Conservation (phyloP, 1,140 invertebrate genomes). For the Macrobrachium nipponense region DNA sequence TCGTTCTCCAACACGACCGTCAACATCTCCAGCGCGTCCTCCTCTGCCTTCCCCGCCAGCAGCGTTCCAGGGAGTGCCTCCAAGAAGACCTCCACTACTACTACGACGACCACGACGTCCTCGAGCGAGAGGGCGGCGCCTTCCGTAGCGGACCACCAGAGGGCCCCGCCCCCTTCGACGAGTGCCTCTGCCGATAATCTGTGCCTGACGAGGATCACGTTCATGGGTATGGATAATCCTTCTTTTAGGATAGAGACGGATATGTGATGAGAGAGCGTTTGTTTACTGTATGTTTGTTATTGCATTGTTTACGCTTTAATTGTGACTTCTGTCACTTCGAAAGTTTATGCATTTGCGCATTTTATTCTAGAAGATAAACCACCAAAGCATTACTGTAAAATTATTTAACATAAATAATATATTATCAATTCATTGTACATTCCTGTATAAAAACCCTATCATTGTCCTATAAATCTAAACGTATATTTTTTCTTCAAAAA, state of each 20-base stretch:
- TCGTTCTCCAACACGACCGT: not conserved
- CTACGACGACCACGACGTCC: not conserved
- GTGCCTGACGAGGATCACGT: slow-evolving; percentile 49
- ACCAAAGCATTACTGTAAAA: too few species aligned
- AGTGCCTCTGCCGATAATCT: slow-evolving; percentile 33
- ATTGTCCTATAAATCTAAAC: too few species aligned
- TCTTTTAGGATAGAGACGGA: slow-evolving; percentile 54
- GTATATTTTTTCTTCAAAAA: too few species aligned
- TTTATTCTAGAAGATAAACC: too few species aligned
- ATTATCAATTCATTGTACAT: too few species aligned
- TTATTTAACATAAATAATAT: too few species aligned
- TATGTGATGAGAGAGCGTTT: not conserved
- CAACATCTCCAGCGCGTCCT: slow-evolving; percentile 11
- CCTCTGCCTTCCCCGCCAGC: not conserved
- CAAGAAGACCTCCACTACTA: not conserved
- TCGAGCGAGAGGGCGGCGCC: not conserved
- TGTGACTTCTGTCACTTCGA: too few species aligned
- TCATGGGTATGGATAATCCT: slow-evolving; percentile 50
- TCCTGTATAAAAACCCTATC: too few species aligned
- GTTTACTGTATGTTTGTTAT: not conserved
- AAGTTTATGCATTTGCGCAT: too few species aligned
- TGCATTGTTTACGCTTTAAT: too few species aligned
- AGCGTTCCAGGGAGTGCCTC: not conserved
- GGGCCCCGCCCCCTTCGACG: not conserved
- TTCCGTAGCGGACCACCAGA: not conserved